A percentile compares a stretch with the other conserved stretches of the same genome.
Conservation (phyloP, 2,113 vertebrate genomes). For the Sorex fumeus region DNA sequence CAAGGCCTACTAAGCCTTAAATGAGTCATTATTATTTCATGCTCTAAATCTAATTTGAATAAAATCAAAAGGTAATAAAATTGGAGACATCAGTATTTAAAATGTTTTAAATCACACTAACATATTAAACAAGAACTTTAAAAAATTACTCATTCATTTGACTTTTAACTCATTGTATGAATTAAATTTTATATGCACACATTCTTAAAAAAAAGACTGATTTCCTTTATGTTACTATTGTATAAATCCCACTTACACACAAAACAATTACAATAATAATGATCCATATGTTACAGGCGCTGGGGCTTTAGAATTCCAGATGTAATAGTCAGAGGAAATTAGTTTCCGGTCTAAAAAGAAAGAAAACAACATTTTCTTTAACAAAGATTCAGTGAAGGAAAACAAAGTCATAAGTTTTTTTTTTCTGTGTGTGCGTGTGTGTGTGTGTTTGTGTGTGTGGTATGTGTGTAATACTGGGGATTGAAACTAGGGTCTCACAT, state of each 20-base stretch:
- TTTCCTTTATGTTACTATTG: conserved; percentile 75
- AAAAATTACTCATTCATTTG: background rate
- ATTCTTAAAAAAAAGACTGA: conserved; percentile 66
- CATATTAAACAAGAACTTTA: conserved; percentile 10
- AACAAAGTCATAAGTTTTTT: too few relatives aligned
- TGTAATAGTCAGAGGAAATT: conserved; percentile 95
- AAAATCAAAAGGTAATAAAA: conserved; percentile 39
- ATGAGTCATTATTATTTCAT: conserved; percentile 22
- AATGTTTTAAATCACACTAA: conserved; percentile 49
- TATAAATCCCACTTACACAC: conserved; percentile 67
- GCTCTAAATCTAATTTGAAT: conserved; percentile 41
- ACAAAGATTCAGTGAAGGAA: conserved; percentile 19
- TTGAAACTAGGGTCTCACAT: too few relatives aligned
- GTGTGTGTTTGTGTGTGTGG: too few relatives aligned
- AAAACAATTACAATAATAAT: conserved; percentile 80
- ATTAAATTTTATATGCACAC: conserved; percentile 39
- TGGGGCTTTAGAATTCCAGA: conserved; percentile 96
- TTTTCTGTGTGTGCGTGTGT: too few relatives aligned
- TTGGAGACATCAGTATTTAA: conserved; percentile 60
- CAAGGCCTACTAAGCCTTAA: background rate
- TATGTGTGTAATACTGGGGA: too few relatives aligned
- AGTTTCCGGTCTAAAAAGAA: conserved; percentile 92
- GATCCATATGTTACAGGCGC: conserved; percentile 91
- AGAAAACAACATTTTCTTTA: conserved; percentile 59
- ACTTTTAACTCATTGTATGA: conserved; percentile 53